phyloP scores from a whole-genome alignment of 2,797 vertebrate species.

The Silurus aristotelis region DNA sequence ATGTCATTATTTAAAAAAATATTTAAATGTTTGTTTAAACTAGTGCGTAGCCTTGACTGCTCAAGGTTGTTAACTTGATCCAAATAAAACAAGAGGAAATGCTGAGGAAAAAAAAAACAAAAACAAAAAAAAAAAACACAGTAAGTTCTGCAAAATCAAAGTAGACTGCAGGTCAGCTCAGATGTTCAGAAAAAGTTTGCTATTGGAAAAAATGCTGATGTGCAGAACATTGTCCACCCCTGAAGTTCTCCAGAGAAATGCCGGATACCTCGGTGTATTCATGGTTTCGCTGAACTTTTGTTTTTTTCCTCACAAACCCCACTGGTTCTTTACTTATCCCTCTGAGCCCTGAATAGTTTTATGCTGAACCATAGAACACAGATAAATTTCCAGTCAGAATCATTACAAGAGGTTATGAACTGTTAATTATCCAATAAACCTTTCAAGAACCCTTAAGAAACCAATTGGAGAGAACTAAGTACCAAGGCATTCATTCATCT shows the following conservation, averaged over 20 bases:
- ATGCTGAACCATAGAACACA: not conserved
- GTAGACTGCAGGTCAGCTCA: not conserved
- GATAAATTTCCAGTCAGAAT: not conserved
- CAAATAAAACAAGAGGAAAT: not conserved
- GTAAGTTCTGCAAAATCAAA: not conserved
- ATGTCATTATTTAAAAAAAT: not conserved
- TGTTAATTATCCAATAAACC: not conserved
- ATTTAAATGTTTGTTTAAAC: conserved; percentile 13
- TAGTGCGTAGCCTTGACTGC: conserved; percentile 14
- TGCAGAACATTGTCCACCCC: not conserved
- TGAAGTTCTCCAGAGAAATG: conserved; percentile 5
- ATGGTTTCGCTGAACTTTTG: not conserved
- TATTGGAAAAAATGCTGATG: conserved; percentile 13
- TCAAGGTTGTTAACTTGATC: conserved; percentile 1
- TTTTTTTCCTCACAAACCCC: not conserved
- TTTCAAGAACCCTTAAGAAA: not conserved
- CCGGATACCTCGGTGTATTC: conserved; percentile 6
- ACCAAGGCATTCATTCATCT: not conserved
- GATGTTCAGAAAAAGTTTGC: not conserved
- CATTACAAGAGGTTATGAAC: not conserved
- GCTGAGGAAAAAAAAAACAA: not conserved
- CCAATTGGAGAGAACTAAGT: not conserved
- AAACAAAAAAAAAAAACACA: no score
- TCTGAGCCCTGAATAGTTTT: not conserved
- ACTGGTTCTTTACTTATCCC: not conserved